phyloP scores from a whole-genome alignment of 2,113 vertebrate species.

The Erinaceus europaeus region DNA sequence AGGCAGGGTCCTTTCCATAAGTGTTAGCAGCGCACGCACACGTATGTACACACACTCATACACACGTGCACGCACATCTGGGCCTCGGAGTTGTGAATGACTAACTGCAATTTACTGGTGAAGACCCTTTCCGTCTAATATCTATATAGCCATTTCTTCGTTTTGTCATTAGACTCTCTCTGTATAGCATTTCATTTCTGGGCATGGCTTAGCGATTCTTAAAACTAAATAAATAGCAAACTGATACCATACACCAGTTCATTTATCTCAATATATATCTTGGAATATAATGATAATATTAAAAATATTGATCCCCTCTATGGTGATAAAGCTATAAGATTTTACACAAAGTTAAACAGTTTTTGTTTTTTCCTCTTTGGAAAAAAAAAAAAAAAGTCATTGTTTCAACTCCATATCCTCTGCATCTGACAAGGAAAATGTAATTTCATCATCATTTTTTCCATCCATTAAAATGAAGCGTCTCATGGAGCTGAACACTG shows the following conservation, averaged over 20 bases:
- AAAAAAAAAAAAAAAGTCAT: conserved; percentile 61
- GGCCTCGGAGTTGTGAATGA: conserved; percentile 66
- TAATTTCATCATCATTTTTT: conserved; percentile 80
- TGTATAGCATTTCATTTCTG: conserved; percentile 74
- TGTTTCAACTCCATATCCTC: conserved; percentile 79
- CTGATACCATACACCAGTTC: conserved; percentile 78
- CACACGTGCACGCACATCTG: too few species aligned
- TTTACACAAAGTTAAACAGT: conserved; percentile 78
- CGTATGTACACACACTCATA: too few species aligned
- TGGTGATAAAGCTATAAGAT: conserved; percentile 77
- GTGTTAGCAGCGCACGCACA: too few species aligned
- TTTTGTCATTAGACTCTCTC: conserved; percentile 72
- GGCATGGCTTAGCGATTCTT: conserved; percentile 79
- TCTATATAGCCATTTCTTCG: conserved; percentile 73
- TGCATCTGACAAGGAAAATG: conserved; percentile 76
- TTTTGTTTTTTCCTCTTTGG: conserved; percentile 61
- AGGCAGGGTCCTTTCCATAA: conserved; percentile 42
- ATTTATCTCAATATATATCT: conserved; percentile 78
- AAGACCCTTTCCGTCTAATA: conserved; percentile 60
- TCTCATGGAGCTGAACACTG: conserved; percentile 80
- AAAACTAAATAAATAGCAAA: conserved; percentile 81
- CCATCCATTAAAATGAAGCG: conserved; percentile 77
- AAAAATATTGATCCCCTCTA: conserved; percentile 81
- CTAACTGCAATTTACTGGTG: conserved; percentile 59
- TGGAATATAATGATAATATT: conserved; percentile 81